phyloP scores from a whole-genome alignment of 2,797 vertebrate genomes.

The Leptoclinus maculatus region DNA sequence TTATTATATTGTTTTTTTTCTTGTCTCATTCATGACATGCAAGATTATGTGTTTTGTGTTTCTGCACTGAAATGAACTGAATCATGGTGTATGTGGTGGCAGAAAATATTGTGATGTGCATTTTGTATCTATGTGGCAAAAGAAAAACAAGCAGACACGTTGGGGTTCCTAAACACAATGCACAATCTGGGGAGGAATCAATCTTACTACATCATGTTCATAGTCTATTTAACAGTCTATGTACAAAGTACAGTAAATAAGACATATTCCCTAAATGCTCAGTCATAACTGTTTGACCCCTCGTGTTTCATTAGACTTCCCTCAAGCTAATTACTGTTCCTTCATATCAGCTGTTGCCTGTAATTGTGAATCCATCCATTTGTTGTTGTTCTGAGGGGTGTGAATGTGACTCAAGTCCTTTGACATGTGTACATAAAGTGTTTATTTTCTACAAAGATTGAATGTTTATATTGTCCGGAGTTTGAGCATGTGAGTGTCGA shows the following conservation, averaged over 20 bases:
- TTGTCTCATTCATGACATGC: slow-evolving; percentile 64
- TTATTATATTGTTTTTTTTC: slow-evolving; percentile 68
- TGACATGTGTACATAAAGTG: slow-evolving; percentile 94
- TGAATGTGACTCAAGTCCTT: slow-evolving; percentile 88
- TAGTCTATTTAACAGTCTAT: slow-evolving; percentile 57
- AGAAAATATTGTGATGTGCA: slow-evolving; percentile 64
- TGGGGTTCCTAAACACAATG: slow-evolving; percentile 59
- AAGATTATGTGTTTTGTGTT: slow-evolving; percentile 70
- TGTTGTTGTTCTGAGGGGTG: slow-evolving; percentile 83
- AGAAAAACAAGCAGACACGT: slow-evolving; percentile 51
- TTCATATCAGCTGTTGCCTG: slow-evolving; percentile 82
- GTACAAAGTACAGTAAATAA: slow-evolving; percentile 58
- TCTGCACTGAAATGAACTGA: slow-evolving; percentile 66
- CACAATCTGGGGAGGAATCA: slow-evolving; percentile 60
- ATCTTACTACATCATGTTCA: slow-evolving; percentile 33
- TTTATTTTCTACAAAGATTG: slow-evolving; percentile 91
- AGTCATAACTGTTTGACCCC: slow-evolving; percentile 66
- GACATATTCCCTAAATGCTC: slow-evolving; percentile 47
- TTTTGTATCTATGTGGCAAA: slow-evolving; percentile 72
- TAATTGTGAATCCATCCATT: slow-evolving; percentile 83
- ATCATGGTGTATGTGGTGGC: slow-evolving; percentile 57
- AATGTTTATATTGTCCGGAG: slow-evolving; percentile 89
- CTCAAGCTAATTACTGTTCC: slow-evolving; percentile 70
- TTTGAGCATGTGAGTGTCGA: slow-evolving; percentile 97
- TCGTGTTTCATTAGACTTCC: slow-evolving; percentile 81